Base-by-base conservation (phyloP, 1,140 invertebrate genomes). In the Zaprionus inermis region DNA sequence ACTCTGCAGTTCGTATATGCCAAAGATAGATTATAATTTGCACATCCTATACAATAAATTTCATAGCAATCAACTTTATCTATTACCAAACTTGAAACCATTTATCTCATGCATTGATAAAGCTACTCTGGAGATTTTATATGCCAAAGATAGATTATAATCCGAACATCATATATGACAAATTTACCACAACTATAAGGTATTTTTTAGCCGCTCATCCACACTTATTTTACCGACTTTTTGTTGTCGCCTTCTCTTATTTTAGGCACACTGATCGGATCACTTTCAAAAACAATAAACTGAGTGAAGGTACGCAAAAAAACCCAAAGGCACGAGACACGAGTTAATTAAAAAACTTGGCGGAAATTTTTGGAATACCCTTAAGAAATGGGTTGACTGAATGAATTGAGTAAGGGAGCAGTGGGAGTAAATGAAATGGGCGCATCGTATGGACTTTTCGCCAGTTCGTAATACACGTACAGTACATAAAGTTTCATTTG, bases 261-360 rank as follows among this genome's bases (percentile, higher is more conserved):
- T 70, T 70, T 69, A 51, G 57, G 65, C 28, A 10, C 52, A 58
- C 49, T 79, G 83, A 88, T 86, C 82, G 79, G 76, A 88, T 86
- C 83, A 79, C 76, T 86, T 77, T 38, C 34, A 22, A 36, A 36
- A 56, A 66, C 20, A 58, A 65, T 54, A 44, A 36, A 65, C 38
- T 44, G 36, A 38, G 24, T 28, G 51, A 64, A 41, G n/a, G n/a
- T n/a, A n/a, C n/a, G n/a, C n/a, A 61, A 14, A 54, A 41, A 38
- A 57, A 28, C 32, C 32, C 44, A 51, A 30, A 32, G 54, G 44
- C 59, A 65, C 24, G 70, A 63, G 72, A 81, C 75, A 81, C 71
- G 72, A 83, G 79, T 86, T 86, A 86, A 88, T 86, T 88, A 86
- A 86, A 86, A 86, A 88, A 86, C 76, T 86, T 86, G 78, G 56